Evolutionary conservation across 2,113 vertebrate genomes (phyloP), one percentile per base, ranked within the genome.

Genomic region (Dicrurus megarhynchus): DNA sequence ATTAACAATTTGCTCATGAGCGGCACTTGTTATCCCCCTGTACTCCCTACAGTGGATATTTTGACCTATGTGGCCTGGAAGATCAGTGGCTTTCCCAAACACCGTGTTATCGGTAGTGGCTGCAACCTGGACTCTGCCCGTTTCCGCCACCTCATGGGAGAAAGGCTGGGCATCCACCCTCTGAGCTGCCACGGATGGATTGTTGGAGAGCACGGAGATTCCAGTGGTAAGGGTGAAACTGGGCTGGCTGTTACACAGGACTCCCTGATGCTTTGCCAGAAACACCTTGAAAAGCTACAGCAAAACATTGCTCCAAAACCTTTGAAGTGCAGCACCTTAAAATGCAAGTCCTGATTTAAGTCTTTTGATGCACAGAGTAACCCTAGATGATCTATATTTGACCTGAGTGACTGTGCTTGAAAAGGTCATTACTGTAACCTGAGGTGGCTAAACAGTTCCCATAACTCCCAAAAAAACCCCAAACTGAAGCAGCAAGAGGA

Each of bases 31-130:
- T 63, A 7, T 37, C 35, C 7, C 37, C 28, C 47, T 87, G n/a
- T 91, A 96, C 70, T 90, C 20, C 92, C 70, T 39, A 13, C 85
- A 99, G 99, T 99, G 96, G 99, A 99, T 96, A 98, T 99, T 97
- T 94, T 99, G 98, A 99, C 99, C 94, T 99, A 99, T 0, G 99
- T 99, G 97, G 99, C 99, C 71, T 99, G 99, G 99, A 99, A 99
- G 97, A 98, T 99, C 97, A 99, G 99, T 16, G 99, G 99, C 32
- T 99, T 99, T 97, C 99, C 99, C 76, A 99, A 99, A 85, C 98
- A 99, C 97, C 99, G 99, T 7, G 98, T 99, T 63, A 99, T 99
- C 16, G 99, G 99, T 64, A 99, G 99, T 3, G 99, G 99, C 94
- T 99, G 99, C 89, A 99, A 99, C 78, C 98, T 99, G 97, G 99